Percentiles rank a stretch among this genome's conserved stretches.
Conservation (phyloP, 2,888 invertebrate species). For the Chromoteleia sp. region DNA sequence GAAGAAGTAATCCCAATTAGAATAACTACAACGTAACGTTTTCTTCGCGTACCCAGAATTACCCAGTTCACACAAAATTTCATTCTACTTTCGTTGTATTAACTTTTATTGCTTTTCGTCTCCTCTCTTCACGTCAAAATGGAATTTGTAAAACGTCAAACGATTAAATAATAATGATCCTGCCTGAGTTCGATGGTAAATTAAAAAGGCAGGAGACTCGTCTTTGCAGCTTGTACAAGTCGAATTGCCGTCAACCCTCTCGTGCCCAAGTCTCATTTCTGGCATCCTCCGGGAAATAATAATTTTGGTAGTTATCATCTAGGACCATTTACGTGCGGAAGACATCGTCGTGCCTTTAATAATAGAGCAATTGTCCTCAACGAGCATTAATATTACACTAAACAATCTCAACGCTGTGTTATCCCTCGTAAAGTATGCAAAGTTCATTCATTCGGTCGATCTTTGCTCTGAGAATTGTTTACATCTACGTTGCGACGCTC, state of each 20-base stretch:
- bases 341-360: slow-evolving; percentile 46
- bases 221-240: slow-evolving; percentile 27
- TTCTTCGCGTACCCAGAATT: too few species aligned
- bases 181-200: slow-evolving; percentile 27
- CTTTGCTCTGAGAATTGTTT: slow-evolving; percentile 40
- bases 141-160: neutral
- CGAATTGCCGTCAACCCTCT: slow-evolving; percentile 46
- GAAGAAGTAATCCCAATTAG: too few species aligned
- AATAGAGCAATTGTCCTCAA: slow-evolving; percentile 53
- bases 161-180: slow-evolving; percentile 33
- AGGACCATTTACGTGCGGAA: slow-evolving; percentile 54
- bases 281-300: slow-evolving; percentile 58
- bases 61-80: too few species aligned
- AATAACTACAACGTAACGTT: too few species aligned
- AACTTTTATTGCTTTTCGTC: neutral
- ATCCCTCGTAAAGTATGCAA: slow-evolving; percentile 47
- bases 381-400: slow-evolving; percentile 60
- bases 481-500: slow-evolving; percentile 19
- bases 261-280: slow-evolving; percentile 59
- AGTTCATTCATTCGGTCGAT: slow-evolving; percentile 46
- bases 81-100: too few species aligned
- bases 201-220: slow-evolving; percentile 36
- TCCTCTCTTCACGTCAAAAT: neutral
- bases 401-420: slow-evolving; percentile 60
- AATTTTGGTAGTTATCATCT: slow-evolving; percentile 61